These are phyloP conservation scores for Melangyna quadrimaculata DNA, from an alignment of 2,888 invertebrate genomes.

Conservation along the genomic window DNA sequence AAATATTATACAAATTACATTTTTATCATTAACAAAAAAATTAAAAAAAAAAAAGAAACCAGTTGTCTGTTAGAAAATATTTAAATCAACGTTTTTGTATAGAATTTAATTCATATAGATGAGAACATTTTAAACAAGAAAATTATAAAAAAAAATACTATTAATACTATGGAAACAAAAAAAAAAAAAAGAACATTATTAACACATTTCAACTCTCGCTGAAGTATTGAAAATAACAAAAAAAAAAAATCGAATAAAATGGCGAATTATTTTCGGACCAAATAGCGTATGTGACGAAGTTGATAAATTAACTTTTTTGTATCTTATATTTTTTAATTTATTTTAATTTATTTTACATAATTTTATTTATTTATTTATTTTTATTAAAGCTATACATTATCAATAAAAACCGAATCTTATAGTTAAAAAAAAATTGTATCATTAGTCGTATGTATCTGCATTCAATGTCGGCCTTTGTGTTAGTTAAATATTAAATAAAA, in stretches of 20 bases:
- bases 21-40: constrained; percentile 55
- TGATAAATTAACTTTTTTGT: constrained; percentile 25
- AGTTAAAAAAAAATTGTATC: constrained; percentile 29
- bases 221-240: constrained; percentile 43
- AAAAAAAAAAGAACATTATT: constrained; percentile 4
- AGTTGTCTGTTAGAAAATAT: constrained; percentile 70
- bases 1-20: constrained; percentile 48
- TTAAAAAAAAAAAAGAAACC: constrained; percentile 35
- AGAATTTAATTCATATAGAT: constrained; percentile 69
- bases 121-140: constrained; percentile 45
- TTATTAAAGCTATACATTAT: constrained; percentile 43
- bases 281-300: constrained; percentile 65
- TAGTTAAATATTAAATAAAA: constrained; percentile 36
- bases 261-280: constrained; percentile 70
- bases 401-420: neutral
- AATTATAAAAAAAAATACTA: constrained; percentile 29
- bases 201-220: constrained; percentile 50
- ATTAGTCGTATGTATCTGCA: constrained; percentile 46
- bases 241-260: constrained; percentile 33
- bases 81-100: constrained; percentile 68
- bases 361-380: constrained; percentile 2
- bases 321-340: constrained; percentile 12
- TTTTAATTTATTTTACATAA: neutral
- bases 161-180: constrained; percentile 32
- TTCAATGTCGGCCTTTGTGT: constrained; percentile 59